Percentiles rank a stretch among this genome's conserved stretches.
Evolutionary conservation across 2,888 invertebrate genomes (phyloP).

Genomic region (Apodemia zela): DNA sequence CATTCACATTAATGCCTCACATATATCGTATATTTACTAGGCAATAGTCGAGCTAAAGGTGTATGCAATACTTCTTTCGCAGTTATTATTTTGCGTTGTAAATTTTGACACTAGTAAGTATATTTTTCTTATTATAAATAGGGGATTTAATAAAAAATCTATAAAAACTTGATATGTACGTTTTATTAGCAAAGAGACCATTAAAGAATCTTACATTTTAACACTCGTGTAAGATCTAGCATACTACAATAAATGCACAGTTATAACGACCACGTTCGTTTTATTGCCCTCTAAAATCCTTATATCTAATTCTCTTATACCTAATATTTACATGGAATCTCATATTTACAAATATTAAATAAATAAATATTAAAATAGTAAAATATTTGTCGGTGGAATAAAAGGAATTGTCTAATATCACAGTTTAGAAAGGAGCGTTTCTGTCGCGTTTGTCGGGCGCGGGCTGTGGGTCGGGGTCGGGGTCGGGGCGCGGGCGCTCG

Average conservation of each 20-base stretch:
- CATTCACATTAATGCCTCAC: no score
- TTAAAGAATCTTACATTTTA: slow-evolving; percentile 31
- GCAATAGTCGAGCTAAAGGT: no score
- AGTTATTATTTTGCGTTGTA: neutral
- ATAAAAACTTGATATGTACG: slow-evolving; percentile 30
- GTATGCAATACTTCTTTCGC: no score
- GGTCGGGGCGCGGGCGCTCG: slow-evolving; percentile 34
- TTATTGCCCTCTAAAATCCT: slow-evolving; percentile 35
- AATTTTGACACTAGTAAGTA: neutral
- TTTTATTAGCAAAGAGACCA: slow-evolving; percentile 28
- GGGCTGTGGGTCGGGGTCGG: slow-evolving; percentile 36
- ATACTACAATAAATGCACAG: slow-evolving; percentile 57
- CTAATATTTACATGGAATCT: slow-evolving; percentile 61
- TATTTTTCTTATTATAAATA: neutral
- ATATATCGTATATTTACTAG: no score
- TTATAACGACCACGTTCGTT: slow-evolving; percentile 43
- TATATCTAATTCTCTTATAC: slow-evolving; percentile 26
- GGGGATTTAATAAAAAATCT: slow-evolving; percentile 9
- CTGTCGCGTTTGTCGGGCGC: slow-evolving; percentile 53
- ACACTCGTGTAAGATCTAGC: slow-evolving; percentile 38
- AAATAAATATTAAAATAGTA: slow-evolving; percentile 53
- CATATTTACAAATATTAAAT: slow-evolving; percentile 64
- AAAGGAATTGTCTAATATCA: slow-evolving; percentile 55
- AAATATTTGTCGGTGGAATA: slow-evolving; percentile 60
- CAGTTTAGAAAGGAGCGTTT: slow-evolving; percentile 73